Evolutionary conservation across 1,140 invertebrate genomes (phyloP), one percentile per base, ranked within the genome.

Genomic region (Brachystomella parvula): DNA sequence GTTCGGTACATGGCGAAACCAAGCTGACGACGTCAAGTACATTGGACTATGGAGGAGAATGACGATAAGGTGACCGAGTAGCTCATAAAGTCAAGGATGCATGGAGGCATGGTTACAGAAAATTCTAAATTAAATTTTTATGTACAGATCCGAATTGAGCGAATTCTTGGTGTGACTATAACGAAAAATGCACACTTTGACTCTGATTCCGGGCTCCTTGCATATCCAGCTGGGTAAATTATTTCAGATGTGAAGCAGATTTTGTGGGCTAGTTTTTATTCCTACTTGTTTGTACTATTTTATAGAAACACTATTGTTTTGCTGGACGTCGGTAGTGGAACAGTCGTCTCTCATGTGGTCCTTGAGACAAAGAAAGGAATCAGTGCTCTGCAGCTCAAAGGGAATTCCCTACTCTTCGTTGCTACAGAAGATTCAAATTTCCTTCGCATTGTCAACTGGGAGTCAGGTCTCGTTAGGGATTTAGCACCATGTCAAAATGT

Each of bases 181-280:
- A 85, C 86, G 75, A 91, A 85, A 76, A 96, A 95, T 83, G 89
- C 92, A 70, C 89, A 90, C 6, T 82, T 97, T 72, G 89, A 90
- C 79, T 90, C 87, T 79, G 90, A 95, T 77, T 86, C 86, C 53
- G 91, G 92, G 72, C 81, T 88, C 61, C 85, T 97, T 69, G 93
- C 92, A 12, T 97, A 96, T 85, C 92, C 93, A 64, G 93, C 94
- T 75, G 94, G 94, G 92, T 96, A 80, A 30, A 30, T 31, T 6
- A 24, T 56, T 15, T 6, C 33, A 1, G 47, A 17, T 47, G 31
- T 67, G 26, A 63, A 59, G 21, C 30, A n/a, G n/a, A n/a, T n/a
- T n/a, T n/a, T n/a, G n/a, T n/a, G n/a, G n/a, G n/a, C n/a, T n/a
- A n/a, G n/a, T n/a, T n/a, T n/a, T n/a, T n/a, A n/a, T n/a, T 30